phyloP scores from a whole-genome alignment of 2,797 vertebrate genomes.

The Pogoniulus pusillus region DNA sequence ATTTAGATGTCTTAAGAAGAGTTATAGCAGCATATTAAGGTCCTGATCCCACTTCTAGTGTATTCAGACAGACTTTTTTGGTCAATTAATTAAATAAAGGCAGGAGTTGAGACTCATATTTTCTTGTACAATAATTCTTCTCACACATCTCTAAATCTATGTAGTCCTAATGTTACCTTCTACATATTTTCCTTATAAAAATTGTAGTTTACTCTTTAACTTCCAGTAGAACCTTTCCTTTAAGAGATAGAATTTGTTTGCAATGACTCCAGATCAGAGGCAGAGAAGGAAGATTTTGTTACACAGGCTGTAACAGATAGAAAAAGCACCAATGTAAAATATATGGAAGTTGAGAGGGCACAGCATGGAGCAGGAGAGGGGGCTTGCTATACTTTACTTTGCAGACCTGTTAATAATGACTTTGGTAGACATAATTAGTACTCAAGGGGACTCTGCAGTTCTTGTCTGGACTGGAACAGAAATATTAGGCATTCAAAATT shows the following conservation, averaged over 20 bases:
- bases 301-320: not conserved
- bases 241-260: not conserved
- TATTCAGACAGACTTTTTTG: not conserved
- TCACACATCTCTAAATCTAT: constrained; percentile 8
- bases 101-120: not conserved
- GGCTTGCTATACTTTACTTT: not conserved
- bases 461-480: not conserved
- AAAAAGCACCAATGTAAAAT: not conserved
- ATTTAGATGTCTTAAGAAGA: constrained; percentile 46
- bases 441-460: not conserved
- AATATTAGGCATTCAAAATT: not conserved
- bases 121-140: constrained; percentile 23
- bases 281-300: not conserved
- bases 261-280: not conserved
- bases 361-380: not conserved
- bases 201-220: not conserved
- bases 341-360: not conserved
- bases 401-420: not conserved
- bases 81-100: not conserved
- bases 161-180: not conserved
- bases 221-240: not conserved
- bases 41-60: not conserved
- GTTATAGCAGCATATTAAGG: constrained; percentile 5
- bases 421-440: not conserved
- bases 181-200: not conserved